A percentile compares a stretch with the other conserved stretches of the same genome.
Evolutionary conservation across 2,797 vertebrate genomes (phyloP).

Genomic region (Pipistrellus pygmaeus): DNA sequence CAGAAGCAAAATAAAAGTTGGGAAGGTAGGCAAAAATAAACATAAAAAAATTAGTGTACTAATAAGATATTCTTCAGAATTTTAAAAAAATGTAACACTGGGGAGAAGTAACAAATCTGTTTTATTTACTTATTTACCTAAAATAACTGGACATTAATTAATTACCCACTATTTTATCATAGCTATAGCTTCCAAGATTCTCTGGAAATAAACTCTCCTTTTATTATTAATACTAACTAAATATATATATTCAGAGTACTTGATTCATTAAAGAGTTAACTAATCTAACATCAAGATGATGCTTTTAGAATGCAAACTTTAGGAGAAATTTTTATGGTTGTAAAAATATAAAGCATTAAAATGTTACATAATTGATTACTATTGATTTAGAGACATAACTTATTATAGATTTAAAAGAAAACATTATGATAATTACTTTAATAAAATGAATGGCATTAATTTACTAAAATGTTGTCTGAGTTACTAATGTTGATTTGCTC

Average conservation of each 20-base stretch:
- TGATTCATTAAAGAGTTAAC: not conserved
- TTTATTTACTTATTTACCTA: conserved; percentile 22
- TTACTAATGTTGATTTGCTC: not conserved
- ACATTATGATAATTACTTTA: not conserved
- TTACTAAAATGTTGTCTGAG: not conserved
- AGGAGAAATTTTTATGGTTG: not conserved
- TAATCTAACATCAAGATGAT: not conserved
- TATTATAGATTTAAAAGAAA: not conserved
- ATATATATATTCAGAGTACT: not conserved
- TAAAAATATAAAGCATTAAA: not conserved
- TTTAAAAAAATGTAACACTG: not conserved
- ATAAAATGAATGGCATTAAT: not conserved
- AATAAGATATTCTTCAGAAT: not conserved
- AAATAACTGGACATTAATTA: not conserved
- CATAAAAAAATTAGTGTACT: not conserved
- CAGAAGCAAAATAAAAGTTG: not conserved
- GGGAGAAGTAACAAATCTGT: not conserved
- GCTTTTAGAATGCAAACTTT: not conserved
- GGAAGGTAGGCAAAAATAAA: not conserved
- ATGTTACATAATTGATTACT: not conserved
- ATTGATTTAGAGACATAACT: not conserved
- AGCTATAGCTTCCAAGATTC: not conserved
- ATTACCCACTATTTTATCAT: not conserved
- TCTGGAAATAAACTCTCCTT: not conserved
- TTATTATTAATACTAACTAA: not conserved